These are phyloP conservation scores for Peromyscus californicus DNA, from an alignment of 2,113 vertebrate species.

Conservation along the genomic window DNA sequence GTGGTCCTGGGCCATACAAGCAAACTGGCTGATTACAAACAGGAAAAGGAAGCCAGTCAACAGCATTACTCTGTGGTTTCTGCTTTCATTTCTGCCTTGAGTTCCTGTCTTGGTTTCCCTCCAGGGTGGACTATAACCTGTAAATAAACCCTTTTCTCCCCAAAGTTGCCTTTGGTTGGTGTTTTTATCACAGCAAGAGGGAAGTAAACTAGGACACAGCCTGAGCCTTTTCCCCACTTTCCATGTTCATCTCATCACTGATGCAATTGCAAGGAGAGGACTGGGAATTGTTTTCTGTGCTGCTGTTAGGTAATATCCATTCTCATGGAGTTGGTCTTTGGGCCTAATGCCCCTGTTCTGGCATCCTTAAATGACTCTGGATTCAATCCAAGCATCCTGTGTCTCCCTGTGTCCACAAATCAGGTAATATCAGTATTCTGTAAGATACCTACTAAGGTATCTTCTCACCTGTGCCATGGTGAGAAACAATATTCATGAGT, in stretches of 20 bases:
- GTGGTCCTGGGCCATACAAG: not conserved
- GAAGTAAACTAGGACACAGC: not conserved
- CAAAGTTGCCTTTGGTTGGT: not conserved
- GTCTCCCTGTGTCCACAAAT: not conserved
- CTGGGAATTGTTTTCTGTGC: not conserved
- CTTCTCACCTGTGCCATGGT: not conserved
- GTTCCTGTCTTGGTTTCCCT: not conserved
- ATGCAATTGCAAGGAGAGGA: not conserved
- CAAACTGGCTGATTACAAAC: not conserved
- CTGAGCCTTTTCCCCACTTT: not conserved
- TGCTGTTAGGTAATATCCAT: not conserved
- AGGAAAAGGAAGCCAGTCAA: not conserved
- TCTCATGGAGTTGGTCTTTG: not conserved
- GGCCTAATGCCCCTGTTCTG: not conserved
- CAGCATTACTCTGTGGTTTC: not conserved
- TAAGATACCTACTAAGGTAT: not conserved
- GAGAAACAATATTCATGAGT: not conserved
- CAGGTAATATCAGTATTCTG: not conserved
- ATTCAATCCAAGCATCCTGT: not conserved
- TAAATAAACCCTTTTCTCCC: not conserved
- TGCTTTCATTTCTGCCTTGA: not conserved
- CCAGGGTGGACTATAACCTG: not conserved
- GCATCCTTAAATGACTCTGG: not conserved
- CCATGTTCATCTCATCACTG: not conserved
- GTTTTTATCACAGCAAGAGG: not conserved